Base-by-base conservation (phyloP, 2,113 vertebrate species). In the Talpa occidentalis region DNA sequence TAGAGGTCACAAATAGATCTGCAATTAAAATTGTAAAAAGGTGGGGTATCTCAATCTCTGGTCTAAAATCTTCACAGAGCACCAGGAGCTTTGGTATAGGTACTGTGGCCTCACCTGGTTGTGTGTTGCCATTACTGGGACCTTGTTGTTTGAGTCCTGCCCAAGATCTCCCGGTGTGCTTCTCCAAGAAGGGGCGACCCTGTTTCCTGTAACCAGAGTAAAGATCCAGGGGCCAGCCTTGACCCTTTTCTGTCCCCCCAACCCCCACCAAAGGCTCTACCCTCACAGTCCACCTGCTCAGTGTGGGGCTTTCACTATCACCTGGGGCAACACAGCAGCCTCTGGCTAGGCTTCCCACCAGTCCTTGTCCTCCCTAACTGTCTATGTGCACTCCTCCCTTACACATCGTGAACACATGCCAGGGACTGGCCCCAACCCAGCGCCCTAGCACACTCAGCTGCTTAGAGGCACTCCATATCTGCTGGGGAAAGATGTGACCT, bases 251-350 rank as follows among this genome's bases (percentile, higher is more conserved):
- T 40, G 10, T 3, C 1, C 2, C 11, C 15, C 1, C 44, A 44
- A 44, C 5, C 14, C 42, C 30, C 17, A 22, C 35, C n/a, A n/a
- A n/a, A 35, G 21, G 59, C 37, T 37, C 30, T 21, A 26, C 14
- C 49, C 40, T 96, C 9, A 32, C 16, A 10, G 32, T 59, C 30
- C 54, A 28, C 30, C 26, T 83, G 28, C 73, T 60, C 10, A 32
- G 5, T 22, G 11, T 11, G 35, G 21, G 59, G 40, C 56, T 10
- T 2, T 59, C 15, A 4, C 12, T 10, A 0, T 42, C 44, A 8
- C n/a, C 62, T 6, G 22, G 28, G 32, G 35, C 14, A 0, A 2
- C 3, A 10, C 44, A 49, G n/a, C 47, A 3, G 16, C n/a, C 42
- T 47, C 2, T 30, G 35, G 26, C 49, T 67, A 10, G 56, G 15